Evolutionary conservation across 2,797 vertebrate species (phyloP), one percentile per base, ranked within the genome.

Genomic region (Luscinia luscinia): DNA sequence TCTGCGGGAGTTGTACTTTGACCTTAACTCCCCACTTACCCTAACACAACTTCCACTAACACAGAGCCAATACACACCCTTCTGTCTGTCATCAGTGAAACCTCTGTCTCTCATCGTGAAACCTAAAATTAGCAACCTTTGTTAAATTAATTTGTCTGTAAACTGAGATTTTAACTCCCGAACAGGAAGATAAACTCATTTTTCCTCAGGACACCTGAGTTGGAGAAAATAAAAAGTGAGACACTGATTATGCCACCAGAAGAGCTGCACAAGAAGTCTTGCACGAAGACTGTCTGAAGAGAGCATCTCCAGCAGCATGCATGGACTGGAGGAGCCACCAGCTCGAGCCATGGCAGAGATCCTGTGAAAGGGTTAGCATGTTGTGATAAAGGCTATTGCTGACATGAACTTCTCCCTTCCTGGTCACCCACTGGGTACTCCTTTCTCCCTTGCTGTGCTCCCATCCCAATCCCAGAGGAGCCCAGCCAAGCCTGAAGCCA

Each of bases 381-480:
- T 7, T 0, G 0, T 14, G 9, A 63, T 1, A 84, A 78, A 74
- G 73, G 30, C 30, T 21, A 32, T 2, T 2, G 0, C 21, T 30
- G 52, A 49, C 15, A 38, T 30, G 19, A 88, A 46, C 2, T 43
- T 20, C 40, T 62, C 41, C 36, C 32, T 49, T 64, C 20, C 41
- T 3, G 0, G 40, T 45, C 22, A 82, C 43, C 48, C 38, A 41
- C 27, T 22, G 9, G 4, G 20, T 15, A 5, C 15, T 59, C 36
- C 22, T 19, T 41, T 23, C 43, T 32, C 1, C n/a, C 1, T 32
- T 22, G 15, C 40, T 48, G 30, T 0, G 0, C 11, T 38, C 41
- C 51, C 80, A 63, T 21, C 52, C 27, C 1, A 1, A 38, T 6
- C 55, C 30, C 43, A 77, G 34, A 28, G 0, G 1, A 75, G 16